These are phyloP conservation scores for Chironomus tepperi DNA, from an alignment of 1,140 invertebrate species.

Conservation along the genomic window DNA sequence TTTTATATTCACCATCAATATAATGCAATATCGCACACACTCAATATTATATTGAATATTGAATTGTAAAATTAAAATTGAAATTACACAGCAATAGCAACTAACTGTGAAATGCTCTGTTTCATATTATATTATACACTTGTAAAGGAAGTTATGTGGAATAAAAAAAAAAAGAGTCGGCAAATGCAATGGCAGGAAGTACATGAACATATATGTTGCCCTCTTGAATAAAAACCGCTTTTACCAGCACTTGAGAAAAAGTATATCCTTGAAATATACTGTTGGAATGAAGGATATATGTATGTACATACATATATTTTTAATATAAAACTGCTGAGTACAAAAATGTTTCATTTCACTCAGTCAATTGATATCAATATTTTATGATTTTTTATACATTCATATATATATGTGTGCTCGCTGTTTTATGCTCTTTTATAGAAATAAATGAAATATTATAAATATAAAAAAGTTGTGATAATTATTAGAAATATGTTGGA, in stretches of 20 bases:
- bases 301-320: neutral
- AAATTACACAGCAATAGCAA: too few relatives aligned
- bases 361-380: slow-evolving; percentile 21
- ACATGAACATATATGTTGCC: neutral
- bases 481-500: too few relatives aligned
- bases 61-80: too few relatives aligned
- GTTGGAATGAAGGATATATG: neutral
- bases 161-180: too few relatives aligned
- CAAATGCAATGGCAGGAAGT: neutral
- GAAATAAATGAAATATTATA: too few relatives aligned
- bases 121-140: neutral
- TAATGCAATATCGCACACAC: too few relatives aligned
- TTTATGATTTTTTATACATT: slow-evolving; percentile 19
- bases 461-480: too few relatives aligned
- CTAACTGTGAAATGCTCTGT: too few relatives aligned
- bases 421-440: too few relatives aligned
- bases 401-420: neutral
- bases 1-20: too few relatives aligned
- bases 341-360: slow-evolving; percentile 18
- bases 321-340: neutral
- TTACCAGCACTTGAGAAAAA: neutral
- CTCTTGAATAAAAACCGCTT: neutral
- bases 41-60: too few relatives aligned
- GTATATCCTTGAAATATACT: neutral
- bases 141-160: neutral